A percentile compares a stretch with the other conserved stretches of the same genome.
These are phyloP conservation scores for Saguinus midas DNA, from an alignment of 2,113 vertebrate species.

Conservation along the genomic window DNA sequence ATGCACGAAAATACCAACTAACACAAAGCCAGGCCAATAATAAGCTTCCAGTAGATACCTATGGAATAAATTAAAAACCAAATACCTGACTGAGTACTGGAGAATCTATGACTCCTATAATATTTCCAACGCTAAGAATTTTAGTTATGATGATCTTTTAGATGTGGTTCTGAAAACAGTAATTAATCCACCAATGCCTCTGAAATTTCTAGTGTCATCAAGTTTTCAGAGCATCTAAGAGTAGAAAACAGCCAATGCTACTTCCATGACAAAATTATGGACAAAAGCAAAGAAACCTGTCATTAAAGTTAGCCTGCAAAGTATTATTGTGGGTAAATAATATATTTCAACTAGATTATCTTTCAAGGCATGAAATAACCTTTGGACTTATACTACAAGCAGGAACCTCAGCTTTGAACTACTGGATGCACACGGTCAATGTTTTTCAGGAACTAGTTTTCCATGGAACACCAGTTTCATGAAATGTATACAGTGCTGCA, in stretches of 20 bases:
- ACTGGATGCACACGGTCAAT: neutral
- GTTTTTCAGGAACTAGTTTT: neutral
- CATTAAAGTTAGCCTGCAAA: neutral
- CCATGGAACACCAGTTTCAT: neutral
- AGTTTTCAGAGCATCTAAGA: neutral
- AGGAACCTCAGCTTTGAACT: neutral
- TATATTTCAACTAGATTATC: neutral
- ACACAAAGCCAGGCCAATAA: neutral
- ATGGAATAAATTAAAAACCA: neutral
- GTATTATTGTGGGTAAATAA: neutral
- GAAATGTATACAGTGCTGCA: neutral
- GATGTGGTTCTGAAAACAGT: neutral
- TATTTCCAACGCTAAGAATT: neutral
- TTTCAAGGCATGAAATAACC: neutral
- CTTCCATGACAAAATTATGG: neutral
- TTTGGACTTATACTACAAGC: neutral
- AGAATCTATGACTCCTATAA: neutral
- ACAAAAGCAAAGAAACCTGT: neutral
- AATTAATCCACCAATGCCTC: neutral
- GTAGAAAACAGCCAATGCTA: neutral
- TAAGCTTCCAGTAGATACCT: neutral
- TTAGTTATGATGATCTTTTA: neutral
- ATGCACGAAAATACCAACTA: conserved; percentile 15
- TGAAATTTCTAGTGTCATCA: neutral
- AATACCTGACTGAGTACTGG: neutral